phyloP scores from a whole-genome alignment of 2,113 vertebrate genomes.

The Callipepla squamata region DNA sequence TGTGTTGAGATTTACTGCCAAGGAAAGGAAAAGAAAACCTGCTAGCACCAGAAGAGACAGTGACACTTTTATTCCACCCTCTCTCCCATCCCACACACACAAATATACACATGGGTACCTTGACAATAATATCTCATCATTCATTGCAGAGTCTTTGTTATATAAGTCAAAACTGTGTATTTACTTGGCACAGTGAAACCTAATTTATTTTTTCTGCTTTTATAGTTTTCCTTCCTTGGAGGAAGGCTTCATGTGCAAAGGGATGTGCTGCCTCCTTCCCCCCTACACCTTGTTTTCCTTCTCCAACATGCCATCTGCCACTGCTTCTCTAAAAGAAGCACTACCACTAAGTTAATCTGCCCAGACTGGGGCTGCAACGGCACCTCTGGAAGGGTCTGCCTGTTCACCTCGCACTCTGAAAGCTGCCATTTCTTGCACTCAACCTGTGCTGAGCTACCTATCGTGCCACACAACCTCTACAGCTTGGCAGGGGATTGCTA shows the following conservation, averaged over 20 bases:
- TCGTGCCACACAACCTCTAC: accelerated
- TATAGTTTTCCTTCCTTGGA: neutral
- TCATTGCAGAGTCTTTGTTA: neutral
- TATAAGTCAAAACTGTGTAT: neutral
- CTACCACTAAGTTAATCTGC: neutral
- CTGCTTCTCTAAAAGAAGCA: neutral
- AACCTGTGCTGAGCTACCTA: neutral
- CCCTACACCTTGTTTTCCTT: neutral
- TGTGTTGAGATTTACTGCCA: neutral
- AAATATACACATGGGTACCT: neutral
- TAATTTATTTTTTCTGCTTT: neutral
- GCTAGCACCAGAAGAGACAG: neutral
- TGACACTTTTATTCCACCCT: neutral
- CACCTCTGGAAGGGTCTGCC: neutral
- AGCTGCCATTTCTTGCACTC: neutral
- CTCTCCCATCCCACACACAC: neutral
- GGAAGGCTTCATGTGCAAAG: neutral
- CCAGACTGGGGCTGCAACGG: neutral
- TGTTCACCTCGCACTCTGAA: neutral
- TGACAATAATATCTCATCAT: neutral
- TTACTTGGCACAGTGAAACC: neutral
- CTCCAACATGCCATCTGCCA: neutral
- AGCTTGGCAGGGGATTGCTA: neutral
- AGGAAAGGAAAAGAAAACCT: neutral
- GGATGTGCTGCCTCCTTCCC: neutral